Percentiles rank a stretch among this genome's conserved stretches.
phyloP scores from a whole-genome alignment of 2,888 invertebrate species.

The Malacosoma neustria region DNA sequence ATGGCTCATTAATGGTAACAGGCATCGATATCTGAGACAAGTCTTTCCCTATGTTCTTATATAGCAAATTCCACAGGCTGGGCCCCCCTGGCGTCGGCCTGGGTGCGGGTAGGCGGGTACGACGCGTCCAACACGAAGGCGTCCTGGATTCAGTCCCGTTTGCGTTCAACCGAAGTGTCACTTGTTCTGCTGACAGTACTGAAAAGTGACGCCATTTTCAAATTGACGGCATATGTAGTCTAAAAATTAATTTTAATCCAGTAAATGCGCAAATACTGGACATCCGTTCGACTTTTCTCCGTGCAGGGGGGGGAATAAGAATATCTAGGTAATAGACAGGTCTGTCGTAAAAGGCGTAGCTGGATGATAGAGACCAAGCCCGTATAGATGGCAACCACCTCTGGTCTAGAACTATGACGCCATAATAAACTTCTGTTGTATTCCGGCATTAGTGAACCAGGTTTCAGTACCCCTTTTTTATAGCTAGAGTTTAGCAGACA shows the following conservation, averaged over 20 bases:
- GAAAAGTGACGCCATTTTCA: too few relatives aligned
- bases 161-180: constrained; percentile 25
- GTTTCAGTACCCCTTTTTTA: too few relatives aligned
- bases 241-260: too few relatives aligned
- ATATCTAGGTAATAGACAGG: neutral
- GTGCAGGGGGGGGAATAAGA: neutral
- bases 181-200: constrained; percentile 42
- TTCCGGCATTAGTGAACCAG: too few relatives aligned
- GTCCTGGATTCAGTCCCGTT: constrained; percentile 16
- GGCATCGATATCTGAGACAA: constrained; percentile 91
- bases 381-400: too few relatives aligned
- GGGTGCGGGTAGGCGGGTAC: constrained; percentile 81
- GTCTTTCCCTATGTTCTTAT: constrained; percentile 90
- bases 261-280: too few relatives aligned
- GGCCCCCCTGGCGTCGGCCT: constrained; percentile 85
- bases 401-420: too few relatives aligned
- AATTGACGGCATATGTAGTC: too few relatives aligned
- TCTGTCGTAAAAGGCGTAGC: neutral
- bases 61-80: constrained; percentile 85
- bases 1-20: constrained; percentile 88
- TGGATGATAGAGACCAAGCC: too few relatives aligned
- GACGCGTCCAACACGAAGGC: constrained; percentile 50
- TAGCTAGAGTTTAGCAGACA: too few relatives aligned
- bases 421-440: too few relatives aligned
- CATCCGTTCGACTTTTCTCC: neutral